These are phyloP conservation scores for Leptopilina myrica DNA, from an alignment of 2,888 invertebrate species.

Conservation along the genomic window DNA sequence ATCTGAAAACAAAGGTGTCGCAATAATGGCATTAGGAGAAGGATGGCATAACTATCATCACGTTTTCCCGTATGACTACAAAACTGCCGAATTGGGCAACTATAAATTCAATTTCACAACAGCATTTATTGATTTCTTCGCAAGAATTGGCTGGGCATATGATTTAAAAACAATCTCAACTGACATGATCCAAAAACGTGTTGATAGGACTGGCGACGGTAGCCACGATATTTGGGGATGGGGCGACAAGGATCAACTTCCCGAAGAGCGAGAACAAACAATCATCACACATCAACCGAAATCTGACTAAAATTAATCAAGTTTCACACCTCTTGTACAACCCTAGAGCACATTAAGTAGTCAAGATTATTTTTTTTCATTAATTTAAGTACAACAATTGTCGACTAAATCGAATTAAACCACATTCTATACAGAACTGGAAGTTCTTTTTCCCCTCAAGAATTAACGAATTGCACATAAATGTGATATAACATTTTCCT, in stretches of 20 bases:
- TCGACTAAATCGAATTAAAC: conserved; percentile 23
- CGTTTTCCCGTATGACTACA: conserved; percentile 95
- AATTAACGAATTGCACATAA: neutral
- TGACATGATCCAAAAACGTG: conserved; percentile 84
- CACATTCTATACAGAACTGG: conserved; percentile 30
- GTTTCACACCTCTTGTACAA: conserved; percentile 8
- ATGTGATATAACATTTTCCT: neutral
- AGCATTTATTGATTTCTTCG: conserved; percentile 82
- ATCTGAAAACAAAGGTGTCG: conserved; percentile 85
- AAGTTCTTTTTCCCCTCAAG: conserved; percentile 1
- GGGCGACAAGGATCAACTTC: conserved; percentile 73
- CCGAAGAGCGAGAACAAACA: conserved; percentile 69
- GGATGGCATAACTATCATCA: conserved; percentile 96
- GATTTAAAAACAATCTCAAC: conserved; percentile 89
- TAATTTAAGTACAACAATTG: conserved; percentile 16
- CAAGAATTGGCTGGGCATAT: conserved; percentile 91
- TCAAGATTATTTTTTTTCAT: conserved; percentile 19
- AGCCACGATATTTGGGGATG: conserved; percentile 86
- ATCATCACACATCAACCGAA: conserved; percentile 58
- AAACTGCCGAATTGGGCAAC: conserved; percentile 88
- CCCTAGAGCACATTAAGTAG: conserved; percentile 10
- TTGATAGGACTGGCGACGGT: conserved; percentile 86
- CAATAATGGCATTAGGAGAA: conserved; percentile 87
- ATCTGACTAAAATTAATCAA: conserved; percentile 26
- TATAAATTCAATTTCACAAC: conserved; percentile 78